Conservation (phyloP, 2,888 invertebrate species). For the Limenitis camilla region DNA sequence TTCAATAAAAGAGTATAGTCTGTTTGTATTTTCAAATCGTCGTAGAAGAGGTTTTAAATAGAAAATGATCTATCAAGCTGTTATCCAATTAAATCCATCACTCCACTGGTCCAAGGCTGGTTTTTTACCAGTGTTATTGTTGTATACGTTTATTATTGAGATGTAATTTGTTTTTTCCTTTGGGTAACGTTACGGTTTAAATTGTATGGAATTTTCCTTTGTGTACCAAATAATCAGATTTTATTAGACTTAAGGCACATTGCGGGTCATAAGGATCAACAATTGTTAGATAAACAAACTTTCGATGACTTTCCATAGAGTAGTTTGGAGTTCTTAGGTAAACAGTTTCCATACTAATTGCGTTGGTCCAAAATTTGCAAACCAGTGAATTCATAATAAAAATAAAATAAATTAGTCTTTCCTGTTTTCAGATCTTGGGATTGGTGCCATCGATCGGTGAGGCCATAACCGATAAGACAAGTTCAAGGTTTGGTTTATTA, state of each 20-base stretch:
- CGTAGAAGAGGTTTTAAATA: not conserved
- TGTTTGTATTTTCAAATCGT: no score
- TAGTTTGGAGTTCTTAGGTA: not conserved
- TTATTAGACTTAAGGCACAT: not conserved
- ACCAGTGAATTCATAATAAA: no score
- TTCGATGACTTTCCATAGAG: no score
- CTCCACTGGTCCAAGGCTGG: not conserved
- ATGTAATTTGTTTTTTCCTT: slow-evolving; percentile 16
- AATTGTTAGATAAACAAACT: no score
- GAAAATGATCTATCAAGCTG: not conserved
- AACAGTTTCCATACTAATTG: not conserved
- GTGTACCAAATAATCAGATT: not conserved
- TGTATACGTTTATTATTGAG: not conserved
- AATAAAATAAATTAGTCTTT: no score
- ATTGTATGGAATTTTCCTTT: slow-evolving; percentile 1
- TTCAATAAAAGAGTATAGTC: no score
- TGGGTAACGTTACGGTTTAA: not conserved
- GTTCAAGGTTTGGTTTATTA: not conserved
- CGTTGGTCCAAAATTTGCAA: not conserved
- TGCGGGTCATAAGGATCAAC: no score
- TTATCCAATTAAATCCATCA: slow-evolving; percentile 8
- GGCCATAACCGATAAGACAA: slow-evolving; percentile 1
- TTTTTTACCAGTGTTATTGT: not conserved
- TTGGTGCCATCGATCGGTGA: not conserved
- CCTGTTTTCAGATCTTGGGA: no score